Evolutionary conservation across 2,888 invertebrate species (phyloP).

Genomic region (Meteorus cinctellus): DNA sequence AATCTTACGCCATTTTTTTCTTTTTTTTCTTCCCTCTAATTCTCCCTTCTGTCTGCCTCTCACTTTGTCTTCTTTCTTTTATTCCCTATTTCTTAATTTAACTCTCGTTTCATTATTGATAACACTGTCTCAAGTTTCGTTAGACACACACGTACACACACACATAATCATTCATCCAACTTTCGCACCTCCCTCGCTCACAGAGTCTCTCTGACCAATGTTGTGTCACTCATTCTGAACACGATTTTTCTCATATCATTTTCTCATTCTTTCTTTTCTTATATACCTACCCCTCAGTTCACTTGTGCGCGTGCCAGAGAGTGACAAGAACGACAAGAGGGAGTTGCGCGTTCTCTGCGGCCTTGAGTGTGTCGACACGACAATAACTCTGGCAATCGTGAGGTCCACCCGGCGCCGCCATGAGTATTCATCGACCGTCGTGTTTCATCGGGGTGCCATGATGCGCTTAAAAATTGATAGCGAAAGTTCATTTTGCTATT

Average conservation of each 20-base stretch:
- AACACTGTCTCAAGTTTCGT: background rate
- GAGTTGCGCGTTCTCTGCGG: conserved; percentile 25
- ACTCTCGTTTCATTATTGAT: background rate
- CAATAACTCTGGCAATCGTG: conserved; percentile 22
- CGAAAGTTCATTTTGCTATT: background rate
- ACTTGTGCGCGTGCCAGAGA: conserved; percentile 36
- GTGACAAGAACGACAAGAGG: conserved; percentile 16
- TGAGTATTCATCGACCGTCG: conserved; percentile 16
- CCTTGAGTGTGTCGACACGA: conserved; percentile 27
- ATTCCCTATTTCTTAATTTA: background rate
- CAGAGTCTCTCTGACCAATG: background rate
- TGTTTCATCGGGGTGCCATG: conserved; percentile 2
- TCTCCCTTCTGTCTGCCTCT: background rate
- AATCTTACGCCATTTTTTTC: background rate
- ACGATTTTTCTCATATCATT: conserved; percentile 12
- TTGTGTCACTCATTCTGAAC: conserved; percentile 12
- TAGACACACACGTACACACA: background rate
- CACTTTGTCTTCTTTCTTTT: background rate
- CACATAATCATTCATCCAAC: background rate
- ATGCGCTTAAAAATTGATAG: background rate
- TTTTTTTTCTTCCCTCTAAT: background rate
- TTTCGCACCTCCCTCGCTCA: too few relatives aligned
- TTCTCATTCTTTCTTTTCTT: conserved; percentile 15
- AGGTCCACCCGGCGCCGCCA: conserved; percentile 19
- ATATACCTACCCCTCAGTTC: conserved; percentile 15